phyloP scores from a whole-genome alignment of 2,888 invertebrate genomes.

The Aphidius colemani region DNA sequence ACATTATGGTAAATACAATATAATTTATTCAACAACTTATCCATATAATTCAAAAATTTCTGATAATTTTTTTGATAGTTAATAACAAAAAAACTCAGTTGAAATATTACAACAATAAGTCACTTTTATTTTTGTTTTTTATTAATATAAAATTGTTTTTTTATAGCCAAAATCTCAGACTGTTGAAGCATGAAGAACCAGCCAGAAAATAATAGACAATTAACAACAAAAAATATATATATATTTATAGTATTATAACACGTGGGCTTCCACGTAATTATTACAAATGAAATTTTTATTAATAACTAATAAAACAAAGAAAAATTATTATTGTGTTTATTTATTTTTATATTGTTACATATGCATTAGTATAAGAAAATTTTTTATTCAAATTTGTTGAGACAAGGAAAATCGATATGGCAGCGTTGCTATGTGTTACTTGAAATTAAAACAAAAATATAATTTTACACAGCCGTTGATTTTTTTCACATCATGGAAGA shows the following conservation, averaged over 20 bases:
- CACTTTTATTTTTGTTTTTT: constrained; percentile 30
- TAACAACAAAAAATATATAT: constrained; percentile 22
- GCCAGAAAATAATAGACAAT: constrained; percentile 27
- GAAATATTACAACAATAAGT: background rate
- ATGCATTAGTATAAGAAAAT: no score
- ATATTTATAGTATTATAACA: no score
- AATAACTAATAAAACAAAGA: constrained; percentile 2
- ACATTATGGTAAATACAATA: constrained; percentile 65
- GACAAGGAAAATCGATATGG: constrained; percentile 22
- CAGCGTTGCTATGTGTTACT: constrained; percentile 17
- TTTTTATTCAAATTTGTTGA: no score
- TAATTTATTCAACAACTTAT: background rate
- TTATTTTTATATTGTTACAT: no score
- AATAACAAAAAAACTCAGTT: no score
- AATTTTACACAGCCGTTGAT: no score
- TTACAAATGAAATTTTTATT: constrained; percentile 19
- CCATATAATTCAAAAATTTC: background rate
- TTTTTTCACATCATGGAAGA: no score
- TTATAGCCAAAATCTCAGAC: constrained; percentile 47
- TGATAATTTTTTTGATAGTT: no score
- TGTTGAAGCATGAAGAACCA: constrained; percentile 43
- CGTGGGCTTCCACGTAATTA: no score
- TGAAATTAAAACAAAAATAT: background rate
- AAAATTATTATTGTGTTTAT: constrained; percentile 30
- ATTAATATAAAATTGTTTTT: no score